A percentile compares a stretch with the other conserved stretches of the same genome.
Conservation (phyloP, 2,888 invertebrate genomes). For the Parnassius orleans region DNA sequence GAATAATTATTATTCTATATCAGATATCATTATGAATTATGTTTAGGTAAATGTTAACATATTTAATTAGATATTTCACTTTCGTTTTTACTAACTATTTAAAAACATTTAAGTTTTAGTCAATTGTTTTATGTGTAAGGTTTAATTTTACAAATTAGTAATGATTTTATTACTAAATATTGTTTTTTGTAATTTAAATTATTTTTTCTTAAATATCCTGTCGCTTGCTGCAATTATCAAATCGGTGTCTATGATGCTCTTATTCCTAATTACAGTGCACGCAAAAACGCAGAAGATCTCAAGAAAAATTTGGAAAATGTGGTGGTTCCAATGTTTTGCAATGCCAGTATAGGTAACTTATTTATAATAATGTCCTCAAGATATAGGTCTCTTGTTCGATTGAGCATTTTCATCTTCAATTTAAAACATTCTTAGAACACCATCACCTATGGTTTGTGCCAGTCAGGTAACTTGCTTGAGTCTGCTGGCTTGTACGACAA, state of each 20-base stretch:
- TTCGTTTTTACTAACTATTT: neutral
- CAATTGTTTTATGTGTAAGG: neutral
- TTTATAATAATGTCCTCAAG: conserved; percentile 78
- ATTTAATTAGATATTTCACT: conserved; percentile 4
- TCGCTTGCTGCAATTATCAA: conserved; percentile 54
- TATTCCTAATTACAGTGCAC: conserved; percentile 88
- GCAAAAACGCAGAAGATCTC: conserved; percentile 96
- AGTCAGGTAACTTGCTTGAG: conserved; percentile 75
- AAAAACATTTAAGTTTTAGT: neutral
- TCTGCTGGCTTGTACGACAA: conserved; percentile 58
- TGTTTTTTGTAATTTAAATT: conserved; percentile 16
- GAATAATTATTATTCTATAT: too few species aligned
- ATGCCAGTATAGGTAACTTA: conserved; percentile 89
- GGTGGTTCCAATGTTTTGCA: conserved; percentile 99
- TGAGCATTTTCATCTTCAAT: conserved; percentile 70
- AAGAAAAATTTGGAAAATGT: conserved; percentile 96
- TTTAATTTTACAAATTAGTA: neutral
- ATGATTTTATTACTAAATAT: conserved; percentile 23
- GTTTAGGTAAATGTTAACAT: conserved; percentile 9
- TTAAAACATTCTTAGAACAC: conserved; percentile 65
- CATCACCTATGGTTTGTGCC: conserved; percentile 68
- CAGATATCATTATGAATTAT: neutral
- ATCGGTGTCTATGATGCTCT: conserved; percentile 78
- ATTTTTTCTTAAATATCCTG: conserved; percentile 32
- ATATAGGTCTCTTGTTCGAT: conserved; percentile 73